Evolutionary conservation across 1,140 invertebrate species (phyloP).

Genomic region (Drosophila sp.): DNA sequence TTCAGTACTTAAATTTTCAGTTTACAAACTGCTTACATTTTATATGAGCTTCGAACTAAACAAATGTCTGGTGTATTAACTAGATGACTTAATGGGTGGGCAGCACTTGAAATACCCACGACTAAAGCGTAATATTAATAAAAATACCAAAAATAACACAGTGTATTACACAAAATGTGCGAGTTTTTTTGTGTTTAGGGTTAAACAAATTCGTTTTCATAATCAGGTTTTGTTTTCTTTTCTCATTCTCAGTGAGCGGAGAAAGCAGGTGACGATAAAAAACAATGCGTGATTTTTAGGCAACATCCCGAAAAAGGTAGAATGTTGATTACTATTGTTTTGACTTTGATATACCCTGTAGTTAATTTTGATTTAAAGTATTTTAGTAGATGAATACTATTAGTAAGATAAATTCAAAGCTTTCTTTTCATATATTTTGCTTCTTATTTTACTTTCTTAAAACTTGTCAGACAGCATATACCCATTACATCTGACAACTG

Average conservation of each 20-base stretch:
- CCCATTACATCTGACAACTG: neutral
- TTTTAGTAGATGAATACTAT: too few relatives aligned
- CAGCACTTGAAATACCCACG: neutral
- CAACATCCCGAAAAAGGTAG: conserved; percentile 24
- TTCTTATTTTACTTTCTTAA: neutral
- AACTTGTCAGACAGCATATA: neutral
- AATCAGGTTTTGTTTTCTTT: conserved; percentile 62
- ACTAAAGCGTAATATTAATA: neutral
- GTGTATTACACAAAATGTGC: neutral
- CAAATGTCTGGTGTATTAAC: conserved; percentile 20
- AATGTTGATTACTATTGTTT: neutral
- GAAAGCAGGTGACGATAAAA: conserved; percentile 56
- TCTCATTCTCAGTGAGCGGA: conserved; percentile 68
- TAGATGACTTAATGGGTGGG: neutral
- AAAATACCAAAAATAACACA: neutral
- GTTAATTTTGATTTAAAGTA: neutral
- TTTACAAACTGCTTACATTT: conserved; percentile 50
- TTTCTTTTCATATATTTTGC: too few relatives aligned
- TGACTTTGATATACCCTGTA: conserved; percentile 11
- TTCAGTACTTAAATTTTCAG: conserved; percentile 37
- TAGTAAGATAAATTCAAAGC: too few relatives aligned
- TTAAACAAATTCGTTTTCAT: conserved; percentile 48
- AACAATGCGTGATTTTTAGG: conserved; percentile 48
- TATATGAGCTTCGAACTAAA: conserved; percentile 31
- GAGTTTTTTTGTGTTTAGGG: conserved; percentile 27